A percentile compares a stretch with the other conserved stretches of the same genome.
Evolutionary conservation across 2,888 invertebrate species (phyloP).

Genomic region (Ophion costatus): DNA sequence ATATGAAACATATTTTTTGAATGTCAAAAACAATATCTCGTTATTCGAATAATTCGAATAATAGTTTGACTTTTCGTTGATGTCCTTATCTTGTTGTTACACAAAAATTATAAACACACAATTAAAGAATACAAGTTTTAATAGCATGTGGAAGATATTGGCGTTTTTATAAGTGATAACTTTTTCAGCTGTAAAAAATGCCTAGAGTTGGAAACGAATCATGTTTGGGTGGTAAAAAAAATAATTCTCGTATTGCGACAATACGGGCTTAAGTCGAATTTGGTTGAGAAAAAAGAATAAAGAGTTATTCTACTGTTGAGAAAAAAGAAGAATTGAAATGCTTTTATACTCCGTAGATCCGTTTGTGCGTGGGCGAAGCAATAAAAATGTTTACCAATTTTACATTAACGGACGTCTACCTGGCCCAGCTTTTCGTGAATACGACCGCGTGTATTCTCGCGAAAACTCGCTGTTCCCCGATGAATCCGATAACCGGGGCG

Average conservation of each 20-base stretch:
- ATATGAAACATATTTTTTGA: not conserved
- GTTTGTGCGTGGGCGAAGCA: constrained; percentile 76
- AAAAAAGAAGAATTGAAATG: not conserved
- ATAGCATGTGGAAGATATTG: too few relatives aligned
- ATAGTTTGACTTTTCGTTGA: not conserved
- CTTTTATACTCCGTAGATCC: constrained; percentile 71
- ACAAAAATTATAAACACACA: not conserved
- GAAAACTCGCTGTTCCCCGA: constrained; percentile 86
- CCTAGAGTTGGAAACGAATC: too few relatives aligned
- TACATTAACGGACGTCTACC: constrained; percentile 69
- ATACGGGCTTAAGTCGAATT: not conserved
- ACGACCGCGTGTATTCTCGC: constrained; percentile 88
- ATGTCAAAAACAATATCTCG: not conserved
- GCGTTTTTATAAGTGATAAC: too few relatives aligned
- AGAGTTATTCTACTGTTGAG: not conserved
- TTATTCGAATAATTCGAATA: not conserved
- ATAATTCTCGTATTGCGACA: not conserved
- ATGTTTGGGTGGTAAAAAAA: not conserved
- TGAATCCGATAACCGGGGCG: constrained; percentile 88
- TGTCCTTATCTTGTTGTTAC: not conserved
- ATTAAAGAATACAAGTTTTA: too few relatives aligned
- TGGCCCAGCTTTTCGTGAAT: constrained; percentile 84
- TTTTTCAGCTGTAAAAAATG: too few relatives aligned
- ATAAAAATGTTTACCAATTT: constrained; percentile 69
- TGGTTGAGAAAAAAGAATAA: not conserved